phyloP scores from a whole-genome alignment of 2,113 vertebrate species.

The Heterochromis multidens region DNA sequence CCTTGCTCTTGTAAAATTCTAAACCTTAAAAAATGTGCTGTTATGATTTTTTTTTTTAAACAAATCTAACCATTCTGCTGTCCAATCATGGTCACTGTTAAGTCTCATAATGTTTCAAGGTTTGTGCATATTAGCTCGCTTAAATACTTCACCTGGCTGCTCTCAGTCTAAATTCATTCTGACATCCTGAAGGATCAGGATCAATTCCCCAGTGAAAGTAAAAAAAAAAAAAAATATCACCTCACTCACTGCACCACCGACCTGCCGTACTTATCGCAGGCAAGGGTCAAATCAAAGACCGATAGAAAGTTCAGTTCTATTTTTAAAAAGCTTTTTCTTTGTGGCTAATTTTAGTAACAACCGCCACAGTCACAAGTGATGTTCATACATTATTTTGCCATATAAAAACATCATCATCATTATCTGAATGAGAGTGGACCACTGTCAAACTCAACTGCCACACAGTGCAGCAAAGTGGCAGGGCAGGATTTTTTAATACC shows the following conservation, averaged over 20 bases:
- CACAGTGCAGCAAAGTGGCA: neutral
- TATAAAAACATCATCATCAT: neutral
- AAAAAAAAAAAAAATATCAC: neutral
- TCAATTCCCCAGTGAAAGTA: neutral
- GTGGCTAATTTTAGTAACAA: neutral
- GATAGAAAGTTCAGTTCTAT: neutral
- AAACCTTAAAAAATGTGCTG: neutral
- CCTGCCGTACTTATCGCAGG: fast-evolving
- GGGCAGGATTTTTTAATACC: no score
- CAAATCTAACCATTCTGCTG: neutral
- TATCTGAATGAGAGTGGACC: neutral
- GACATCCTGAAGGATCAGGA: neutral
- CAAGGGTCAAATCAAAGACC: neutral
- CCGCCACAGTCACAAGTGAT: neutral
- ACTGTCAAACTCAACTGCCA: neutral
- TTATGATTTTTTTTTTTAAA: neutral
- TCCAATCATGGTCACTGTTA: neutral
- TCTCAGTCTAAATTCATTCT: neutral
- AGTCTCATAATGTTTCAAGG: neutral
- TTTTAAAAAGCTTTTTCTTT: neutral
- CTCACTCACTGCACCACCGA: neutral
- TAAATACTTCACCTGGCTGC: neutral
- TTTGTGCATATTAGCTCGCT: neutral
- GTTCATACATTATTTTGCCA: neutral
- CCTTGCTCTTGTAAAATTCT: neutral